Percentiles rank a stretch among this genome's conserved stretches.
These are phyloP conservation scores for Amphiduros pacificus DNA, from an alignment of 2,888 invertebrate genomes.

Conservation along the genomic window DNA sequence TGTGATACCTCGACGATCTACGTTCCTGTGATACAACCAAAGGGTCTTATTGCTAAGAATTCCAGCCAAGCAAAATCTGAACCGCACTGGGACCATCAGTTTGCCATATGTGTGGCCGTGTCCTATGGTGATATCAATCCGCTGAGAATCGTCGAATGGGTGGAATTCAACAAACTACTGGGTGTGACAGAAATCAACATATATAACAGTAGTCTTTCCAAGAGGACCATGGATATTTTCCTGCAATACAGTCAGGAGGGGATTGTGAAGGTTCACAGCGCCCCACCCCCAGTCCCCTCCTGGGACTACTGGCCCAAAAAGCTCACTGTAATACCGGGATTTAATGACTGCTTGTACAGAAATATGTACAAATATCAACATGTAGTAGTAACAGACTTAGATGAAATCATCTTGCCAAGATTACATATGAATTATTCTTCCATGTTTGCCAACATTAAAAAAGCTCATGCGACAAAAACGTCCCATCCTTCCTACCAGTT, in stretches of 20 bases:
- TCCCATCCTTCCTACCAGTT: constrained; percentile 1
- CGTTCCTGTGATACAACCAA: constrained; percentile 3
- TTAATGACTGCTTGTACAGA: constrained; percentile 13
- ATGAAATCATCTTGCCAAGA: constrained; percentile 11
- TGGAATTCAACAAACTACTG: constrained; percentile 4
- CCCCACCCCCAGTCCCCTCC: background rate
- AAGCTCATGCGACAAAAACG: background rate
- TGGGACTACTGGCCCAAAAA: background rate
- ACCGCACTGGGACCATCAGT: background rate
- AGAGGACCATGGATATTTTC: background rate
- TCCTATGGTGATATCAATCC: constrained; percentile 8
- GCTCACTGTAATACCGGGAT: background rate
- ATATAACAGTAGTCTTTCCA: background rate
- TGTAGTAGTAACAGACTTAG: constrained; percentile 4
- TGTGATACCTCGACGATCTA: background rate
- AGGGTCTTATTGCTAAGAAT: background rate
- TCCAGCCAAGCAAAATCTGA: too few species aligned
- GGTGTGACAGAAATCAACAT: constrained; percentile 10
- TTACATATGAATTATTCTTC: background rate
- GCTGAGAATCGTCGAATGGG: constrained; percentile 3
- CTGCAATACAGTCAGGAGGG: background rate
- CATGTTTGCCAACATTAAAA: background rate
- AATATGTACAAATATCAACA: constrained; percentile 10
- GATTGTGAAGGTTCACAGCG: background rate
- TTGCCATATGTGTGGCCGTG: constrained; percentile 9